These are phyloP conservation scores for Drosophila teissieri DNA, from an alignment of 1,140 invertebrate genomes.

Conservation along the genomic window DNA sequence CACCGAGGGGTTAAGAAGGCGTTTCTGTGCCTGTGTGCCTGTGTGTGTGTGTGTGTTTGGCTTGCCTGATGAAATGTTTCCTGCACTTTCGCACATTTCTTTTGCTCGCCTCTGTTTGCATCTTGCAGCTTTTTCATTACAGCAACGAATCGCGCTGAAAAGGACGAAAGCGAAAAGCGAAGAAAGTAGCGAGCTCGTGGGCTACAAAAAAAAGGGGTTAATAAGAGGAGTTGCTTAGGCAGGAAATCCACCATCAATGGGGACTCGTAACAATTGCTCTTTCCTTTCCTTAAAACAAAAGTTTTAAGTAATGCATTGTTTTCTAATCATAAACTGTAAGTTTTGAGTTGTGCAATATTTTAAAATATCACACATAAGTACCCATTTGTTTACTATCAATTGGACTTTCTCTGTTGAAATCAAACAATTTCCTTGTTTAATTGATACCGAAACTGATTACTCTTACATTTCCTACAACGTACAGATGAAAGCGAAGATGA, in stretches of 20 bases:
- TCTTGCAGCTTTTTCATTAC: constrained; percentile 62
- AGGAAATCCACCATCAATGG: constrained; percentile 19
- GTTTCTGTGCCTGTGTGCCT: too few relatives aligned
- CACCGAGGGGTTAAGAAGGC: constrained; percentile 1
- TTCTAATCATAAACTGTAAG: background rate
- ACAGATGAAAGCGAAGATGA: background rate
- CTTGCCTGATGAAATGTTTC: constrained; percentile 75
- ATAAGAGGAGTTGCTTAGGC: constrained; percentile 5
- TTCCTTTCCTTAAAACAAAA: background rate
- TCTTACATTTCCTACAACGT: constrained; percentile 34
- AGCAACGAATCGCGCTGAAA: constrained; percentile 5
- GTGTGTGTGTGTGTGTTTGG: constrained; percentile 19
- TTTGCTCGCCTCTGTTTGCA: constrained; percentile 48
- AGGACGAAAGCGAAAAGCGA: constrained; percentile 5
- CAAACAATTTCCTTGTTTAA: background rate
- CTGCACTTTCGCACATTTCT: constrained; percentile 71
- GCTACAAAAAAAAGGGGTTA: background rate
- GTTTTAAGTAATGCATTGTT: background rate
- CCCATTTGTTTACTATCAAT: too few relatives aligned
- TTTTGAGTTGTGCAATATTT: background rate
- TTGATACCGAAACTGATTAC: background rate
- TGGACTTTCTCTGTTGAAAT: too few relatives aligned
- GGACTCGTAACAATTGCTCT: constrained; percentile 4
- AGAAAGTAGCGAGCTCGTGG: background rate
- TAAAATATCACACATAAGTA: too few relatives aligned